Conservation (phyloP, 2,113 vertebrate species). For the Laticauda colubrina region DNA sequence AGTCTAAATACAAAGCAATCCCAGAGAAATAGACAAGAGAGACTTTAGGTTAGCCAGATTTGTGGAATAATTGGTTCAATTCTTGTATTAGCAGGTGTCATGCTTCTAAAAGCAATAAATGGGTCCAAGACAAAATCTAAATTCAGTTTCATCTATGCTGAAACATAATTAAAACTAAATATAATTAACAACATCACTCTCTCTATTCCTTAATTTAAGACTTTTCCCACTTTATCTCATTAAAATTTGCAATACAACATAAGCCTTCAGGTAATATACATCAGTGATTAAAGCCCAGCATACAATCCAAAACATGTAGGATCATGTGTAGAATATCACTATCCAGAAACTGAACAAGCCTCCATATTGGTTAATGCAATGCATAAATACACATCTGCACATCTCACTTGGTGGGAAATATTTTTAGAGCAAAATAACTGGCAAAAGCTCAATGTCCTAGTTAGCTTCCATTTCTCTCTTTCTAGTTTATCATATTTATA, state of each 20-base stretch:
- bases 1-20: constrained; percentile 26
- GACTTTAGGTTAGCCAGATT: not conserved
- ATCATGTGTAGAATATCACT: not conserved
- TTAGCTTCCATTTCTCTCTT: not conserved
- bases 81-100: not conserved
- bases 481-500: constrained; percentile 32
- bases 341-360: not conserved
- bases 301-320: not conserved
- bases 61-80: not conserved
- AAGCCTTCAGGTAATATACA: not conserved
- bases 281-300: not conserved
- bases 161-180: not conserved
- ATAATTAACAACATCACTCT: not conserved
- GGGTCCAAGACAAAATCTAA: not conserved
- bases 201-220: not conserved
- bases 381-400: not conserved
- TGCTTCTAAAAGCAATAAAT: not conserved
- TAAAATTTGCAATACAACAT: not conserved
- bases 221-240: not conserved
- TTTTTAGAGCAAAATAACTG: not conserved
- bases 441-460: not conserved
- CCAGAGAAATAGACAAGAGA: not conserved
- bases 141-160: not conserved
- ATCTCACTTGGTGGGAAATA: no score
- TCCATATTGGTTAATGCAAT: not conserved